A percentile compares a stretch with the other conserved stretches of the same genome.
Conservation (phyloP, 1,140 invertebrate genomes). For the Neocloeon triangulifer region DNA sequence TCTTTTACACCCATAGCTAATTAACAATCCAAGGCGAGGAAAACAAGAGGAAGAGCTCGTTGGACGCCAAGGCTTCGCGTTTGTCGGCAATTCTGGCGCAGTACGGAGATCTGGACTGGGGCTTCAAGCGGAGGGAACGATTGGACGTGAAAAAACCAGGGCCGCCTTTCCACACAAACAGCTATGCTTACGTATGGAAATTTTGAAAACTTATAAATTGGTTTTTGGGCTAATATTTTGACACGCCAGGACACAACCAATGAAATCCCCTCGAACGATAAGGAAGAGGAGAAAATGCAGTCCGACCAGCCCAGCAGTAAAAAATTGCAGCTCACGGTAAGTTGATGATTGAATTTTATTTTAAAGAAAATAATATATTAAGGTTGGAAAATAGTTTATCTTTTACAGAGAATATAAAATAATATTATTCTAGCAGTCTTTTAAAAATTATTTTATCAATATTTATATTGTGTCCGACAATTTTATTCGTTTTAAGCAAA, state of each 20-base stretch:
- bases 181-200: constrained; percentile 28
- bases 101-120: constrained; percentile 15
- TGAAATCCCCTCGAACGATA: not conserved
- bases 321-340: not conserved
- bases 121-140: constrained; percentile 64
- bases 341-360: not conserved
- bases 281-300: not conserved
- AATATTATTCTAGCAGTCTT: too few relatives aligned
- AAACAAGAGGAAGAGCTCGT: not conserved
- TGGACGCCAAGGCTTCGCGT: not conserved
- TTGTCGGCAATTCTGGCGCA: constrained; percentile 11
- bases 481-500: too few relatives aligned
- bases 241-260: not conserved
- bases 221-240: too few relatives aligned
- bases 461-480: too few relatives aligned
- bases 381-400: too few relatives aligned
- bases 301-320: not conserved
- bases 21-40: too few relatives aligned
- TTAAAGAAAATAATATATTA: too few relatives aligned
- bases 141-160: constrained; percentile 90
- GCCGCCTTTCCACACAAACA: constrained; percentile 41
- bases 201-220: too few relatives aligned
- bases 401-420: too few relatives aligned
- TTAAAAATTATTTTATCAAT: too few relatives aligned
- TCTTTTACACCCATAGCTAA: too few relatives aligned